These are phyloP conservation scores for Pardosa pseudoannulata DNA, from an alignment of 2,888 invertebrate species.

Conservation along the genomic window DNA sequence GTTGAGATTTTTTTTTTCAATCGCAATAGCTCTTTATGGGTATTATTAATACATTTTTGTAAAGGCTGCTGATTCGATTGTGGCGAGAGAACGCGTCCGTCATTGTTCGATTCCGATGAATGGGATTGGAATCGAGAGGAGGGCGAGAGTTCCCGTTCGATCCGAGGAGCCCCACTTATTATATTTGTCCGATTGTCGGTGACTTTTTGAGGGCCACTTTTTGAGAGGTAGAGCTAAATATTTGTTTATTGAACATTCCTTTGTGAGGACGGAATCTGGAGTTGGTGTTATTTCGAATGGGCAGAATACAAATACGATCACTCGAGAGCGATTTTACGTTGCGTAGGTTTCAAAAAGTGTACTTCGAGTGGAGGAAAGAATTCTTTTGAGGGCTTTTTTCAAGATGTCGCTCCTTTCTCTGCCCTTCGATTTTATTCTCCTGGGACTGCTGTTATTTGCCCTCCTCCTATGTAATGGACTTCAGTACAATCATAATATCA, in stretches of 20 bases:
- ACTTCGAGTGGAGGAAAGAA: too few relatives aligned
- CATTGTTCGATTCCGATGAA: background rate
- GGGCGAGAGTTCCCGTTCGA: background rate
- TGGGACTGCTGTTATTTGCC: too few relatives aligned
- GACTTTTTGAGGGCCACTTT: constrained; percentile 1
- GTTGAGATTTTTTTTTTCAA: background rate
- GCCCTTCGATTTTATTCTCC: too few relatives aligned
- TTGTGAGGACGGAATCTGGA: background rate
- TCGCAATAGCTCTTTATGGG: background rate
- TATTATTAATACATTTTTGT: constrained; percentile 19
- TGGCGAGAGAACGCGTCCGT: constrained; percentile 4
- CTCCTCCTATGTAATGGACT: too few relatives aligned
- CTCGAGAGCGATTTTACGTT: background rate
- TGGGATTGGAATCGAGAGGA: background rate
- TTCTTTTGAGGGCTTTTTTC: too few relatives aligned
- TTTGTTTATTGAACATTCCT: constrained; percentile 37
- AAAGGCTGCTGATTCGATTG: constrained; percentile 15
- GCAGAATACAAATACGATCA: background rate
- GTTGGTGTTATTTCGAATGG: background rate
- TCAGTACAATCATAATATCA: too few relatives aligned
- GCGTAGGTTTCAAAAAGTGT: background rate
- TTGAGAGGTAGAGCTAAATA: constrained; percentile 29
- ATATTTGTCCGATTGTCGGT: constrained; percentile 40
- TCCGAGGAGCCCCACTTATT: background rate
- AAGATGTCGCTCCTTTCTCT: too few relatives aligned